phyloP scores from a whole-genome alignment of 2,113 vertebrate species.

The Pseudopipra pipra region DNA sequence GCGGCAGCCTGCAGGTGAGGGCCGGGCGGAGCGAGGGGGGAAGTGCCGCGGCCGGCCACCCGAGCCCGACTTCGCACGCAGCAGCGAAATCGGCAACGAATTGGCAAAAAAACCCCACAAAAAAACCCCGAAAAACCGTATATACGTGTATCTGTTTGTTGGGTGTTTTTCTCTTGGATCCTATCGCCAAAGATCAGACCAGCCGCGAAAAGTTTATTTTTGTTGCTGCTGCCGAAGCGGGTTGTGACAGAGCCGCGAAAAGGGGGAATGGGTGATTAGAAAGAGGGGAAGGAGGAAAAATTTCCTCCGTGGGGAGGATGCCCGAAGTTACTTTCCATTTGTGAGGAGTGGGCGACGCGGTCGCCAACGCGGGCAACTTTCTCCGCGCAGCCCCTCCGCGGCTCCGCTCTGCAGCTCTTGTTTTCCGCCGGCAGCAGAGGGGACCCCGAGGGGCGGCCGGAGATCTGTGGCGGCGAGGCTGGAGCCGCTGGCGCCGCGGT shows the following conservation, averaged over 20 bases:
- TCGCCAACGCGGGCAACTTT: background rate
- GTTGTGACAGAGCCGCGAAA: background rate
- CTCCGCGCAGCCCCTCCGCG: background rate
- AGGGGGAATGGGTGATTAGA: background rate
- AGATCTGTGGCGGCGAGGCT: too few relatives aligned
- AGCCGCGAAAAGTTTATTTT: background rate
- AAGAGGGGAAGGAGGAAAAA: background rate
- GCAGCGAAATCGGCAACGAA: background rate
- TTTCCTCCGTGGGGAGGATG: background rate
- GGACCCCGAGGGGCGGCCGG: background rate
- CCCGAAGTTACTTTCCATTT: background rate
- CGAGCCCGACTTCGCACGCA: background rate
- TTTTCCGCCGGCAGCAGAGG: background rate
- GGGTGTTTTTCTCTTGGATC: background rate
- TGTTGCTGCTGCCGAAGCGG: background rate
- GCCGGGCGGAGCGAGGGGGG: background rate
- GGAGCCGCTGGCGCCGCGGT: background rate
- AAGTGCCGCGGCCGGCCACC: background rate
- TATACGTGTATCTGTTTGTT: background rate
- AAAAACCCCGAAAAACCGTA: background rate
- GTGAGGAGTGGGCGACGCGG: background rate
- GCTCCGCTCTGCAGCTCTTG: rapidly evolving
- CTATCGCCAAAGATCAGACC: background rate
- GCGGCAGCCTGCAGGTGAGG: slow-evolving; percentile 71
- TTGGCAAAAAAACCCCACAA: background rate